phyloP scores from a whole-genome alignment of 2,797 vertebrate species.

The Gambusia yucatana region DNA sequence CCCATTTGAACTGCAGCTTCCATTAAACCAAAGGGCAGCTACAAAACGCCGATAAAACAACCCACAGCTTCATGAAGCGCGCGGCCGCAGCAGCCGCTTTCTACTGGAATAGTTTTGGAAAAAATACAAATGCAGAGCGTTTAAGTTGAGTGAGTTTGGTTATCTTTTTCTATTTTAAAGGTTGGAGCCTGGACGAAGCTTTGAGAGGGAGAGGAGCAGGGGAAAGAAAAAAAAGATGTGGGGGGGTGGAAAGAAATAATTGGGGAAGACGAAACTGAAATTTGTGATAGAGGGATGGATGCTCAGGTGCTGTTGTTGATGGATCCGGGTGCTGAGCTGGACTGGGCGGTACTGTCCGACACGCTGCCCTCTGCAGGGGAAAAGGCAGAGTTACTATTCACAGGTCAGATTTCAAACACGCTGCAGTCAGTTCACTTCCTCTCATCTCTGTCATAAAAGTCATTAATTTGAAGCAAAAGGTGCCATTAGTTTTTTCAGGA shows the following conservation, averaged over 20 bases:
- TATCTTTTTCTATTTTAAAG: slow-evolving; percentile 38
- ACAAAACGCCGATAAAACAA: slow-evolving; percentile 47
- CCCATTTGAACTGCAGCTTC: slow-evolving; percentile 39
- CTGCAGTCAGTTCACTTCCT: neutral
- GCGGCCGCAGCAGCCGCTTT: slow-evolving; percentile 42
- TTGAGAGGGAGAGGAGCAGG: slow-evolving; percentile 55
- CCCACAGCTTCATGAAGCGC: slow-evolving; percentile 43
- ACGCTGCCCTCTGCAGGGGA: slow-evolving; percentile 85
- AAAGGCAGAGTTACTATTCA: slow-evolving; percentile 38
- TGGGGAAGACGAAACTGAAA: slow-evolving; percentile 59
- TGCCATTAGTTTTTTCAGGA: neutral
- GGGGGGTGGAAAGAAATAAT: slow-evolving; percentile 35
- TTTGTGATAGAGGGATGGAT: slow-evolving; percentile 63
- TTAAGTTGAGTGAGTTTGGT: slow-evolving; percentile 46
- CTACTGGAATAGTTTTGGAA: slow-evolving; percentile 50
- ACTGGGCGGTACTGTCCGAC: slow-evolving; percentile 87
- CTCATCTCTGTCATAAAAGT: neutral
- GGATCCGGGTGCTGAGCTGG: slow-evolving; percentile 86
- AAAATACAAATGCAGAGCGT: slow-evolving; percentile 44
- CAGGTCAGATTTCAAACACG: neutral
- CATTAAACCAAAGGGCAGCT: slow-evolving; percentile 36
- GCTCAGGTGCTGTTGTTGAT: slow-evolving; percentile 92
- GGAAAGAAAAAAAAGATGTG: slow-evolving; percentile 46
- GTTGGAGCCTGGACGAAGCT: slow-evolving; percentile 65
- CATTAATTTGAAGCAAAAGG: neutral